A percentile compares a stretch with the other conserved stretches of the same genome.
Conservation (phyloP, 2,113 vertebrate species). For the Pholis gunnellus region DNA sequence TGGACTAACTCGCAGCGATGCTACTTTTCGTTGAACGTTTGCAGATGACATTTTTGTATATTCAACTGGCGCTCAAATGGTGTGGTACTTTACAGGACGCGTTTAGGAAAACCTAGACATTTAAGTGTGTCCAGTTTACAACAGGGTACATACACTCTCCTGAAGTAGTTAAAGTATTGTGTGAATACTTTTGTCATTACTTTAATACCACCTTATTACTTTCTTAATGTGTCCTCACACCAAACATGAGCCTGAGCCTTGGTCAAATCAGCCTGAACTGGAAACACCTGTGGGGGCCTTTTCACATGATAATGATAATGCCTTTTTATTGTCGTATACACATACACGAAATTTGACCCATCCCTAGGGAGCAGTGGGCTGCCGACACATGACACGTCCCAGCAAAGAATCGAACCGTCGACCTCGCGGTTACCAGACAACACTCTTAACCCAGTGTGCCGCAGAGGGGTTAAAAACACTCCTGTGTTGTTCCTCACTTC, state of each 20-base stretch:
- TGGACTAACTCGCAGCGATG: background rate
- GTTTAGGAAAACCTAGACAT: background rate
- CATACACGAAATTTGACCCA: no score
- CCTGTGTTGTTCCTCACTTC: conserved; percentile 21
- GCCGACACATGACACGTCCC: no score
- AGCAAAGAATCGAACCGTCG: no score
- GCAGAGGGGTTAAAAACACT: conserved; percentile 35
- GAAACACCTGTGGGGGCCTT: conserved; percentile 6
- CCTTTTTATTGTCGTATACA: no score
- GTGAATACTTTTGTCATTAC: background rate
- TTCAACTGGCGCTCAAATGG: background rate
- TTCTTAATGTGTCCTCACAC: no score
- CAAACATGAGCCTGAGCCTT: background rate
- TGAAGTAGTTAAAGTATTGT: background rate
- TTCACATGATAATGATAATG: no score
- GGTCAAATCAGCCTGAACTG: background rate
- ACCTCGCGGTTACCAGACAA: no score
- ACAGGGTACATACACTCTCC: background rate
- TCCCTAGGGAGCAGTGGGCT: no score
- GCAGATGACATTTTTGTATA: background rate
- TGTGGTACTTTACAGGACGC: background rate
- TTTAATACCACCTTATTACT: background rate
- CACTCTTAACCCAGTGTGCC: no score
- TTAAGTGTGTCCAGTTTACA: background rate
- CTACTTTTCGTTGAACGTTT: background rate